Base-by-base conservation (phyloP, 2,888 invertebrate species). In the Oasisia sp. region DNA sequence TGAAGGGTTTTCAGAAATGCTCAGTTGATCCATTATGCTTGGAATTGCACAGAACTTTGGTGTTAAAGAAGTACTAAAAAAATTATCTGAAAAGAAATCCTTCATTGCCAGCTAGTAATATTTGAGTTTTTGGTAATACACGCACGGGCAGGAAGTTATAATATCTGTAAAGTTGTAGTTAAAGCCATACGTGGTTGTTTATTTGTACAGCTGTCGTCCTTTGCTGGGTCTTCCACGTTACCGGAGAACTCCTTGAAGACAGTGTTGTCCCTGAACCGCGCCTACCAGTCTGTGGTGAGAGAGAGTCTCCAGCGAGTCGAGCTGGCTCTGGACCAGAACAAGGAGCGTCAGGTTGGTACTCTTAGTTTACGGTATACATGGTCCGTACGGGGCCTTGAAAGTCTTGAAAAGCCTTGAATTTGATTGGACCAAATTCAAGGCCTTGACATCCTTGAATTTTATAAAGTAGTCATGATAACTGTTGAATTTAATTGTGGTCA, bases 201-300 rank as follows among this genome's bases (percentile, higher is more conserved):
- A n/a, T 74, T 74, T 19, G 19, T 7, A 74, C 27, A 74, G 74
- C 27, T 27, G 74, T 5, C 27, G n/a, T 74, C 27, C n/a, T 1
- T 27, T n/a, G n/a, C 32, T 56, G 89, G 14, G 45, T 56, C 32
- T 91, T 27, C n/a, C n/a, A 56, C 32, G 19, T 89, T 56, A 27
- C 14, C 56, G 32, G n/a, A 32, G 5, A 91, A 91, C 44, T 56
- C 91, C 32, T 44, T 50, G 5, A 91, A 92, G 50, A 44, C 91
- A n/a, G 90, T 90, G 90, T 91, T 92, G 32, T 90, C 91, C 0
- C 74, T 92, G 14, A 92, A 92, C 92, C 32, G 92, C 38, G 74
- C 90, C 27, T 92, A 58, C 44, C 92, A 92, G 45, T 32, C 32
- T 32, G 90, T 90, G 56, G 91, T 92, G 32, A 32, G 44, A 32